Conservation (phyloP, 37 sponge, comb jelly and placozoan species). For the Diacarnus erythraeanus region DNA sequence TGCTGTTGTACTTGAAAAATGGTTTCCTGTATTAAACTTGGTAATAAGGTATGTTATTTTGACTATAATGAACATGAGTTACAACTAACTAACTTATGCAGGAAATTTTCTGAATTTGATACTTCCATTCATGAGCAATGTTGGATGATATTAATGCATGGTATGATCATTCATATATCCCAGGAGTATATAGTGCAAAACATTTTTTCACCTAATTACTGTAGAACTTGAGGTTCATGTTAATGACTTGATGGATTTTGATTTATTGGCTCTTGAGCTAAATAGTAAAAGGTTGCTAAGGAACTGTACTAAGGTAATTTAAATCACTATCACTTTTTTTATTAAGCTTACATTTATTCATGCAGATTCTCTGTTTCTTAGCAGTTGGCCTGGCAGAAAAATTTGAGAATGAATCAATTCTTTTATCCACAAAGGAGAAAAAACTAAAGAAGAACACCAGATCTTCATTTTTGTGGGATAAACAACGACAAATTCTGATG, state of each 20-base stretch:
- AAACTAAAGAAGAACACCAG: not conserved
- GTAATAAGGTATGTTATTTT: not conserved
- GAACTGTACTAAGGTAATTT: constrained; percentile 8
- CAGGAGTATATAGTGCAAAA: no score
- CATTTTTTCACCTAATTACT: not conserved
- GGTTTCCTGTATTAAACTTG: not conserved
- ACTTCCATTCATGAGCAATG: not conserved
- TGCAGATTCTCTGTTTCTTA: constrained; percentile 76
- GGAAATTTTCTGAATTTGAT: not conserved
- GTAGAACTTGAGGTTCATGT: constrained; percentile 5
- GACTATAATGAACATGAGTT: no score
- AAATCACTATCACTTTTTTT: not conserved
- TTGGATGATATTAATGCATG: not conserved
- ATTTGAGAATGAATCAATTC: constrained; percentile 49
- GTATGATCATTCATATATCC: no score
- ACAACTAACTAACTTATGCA: not conserved
- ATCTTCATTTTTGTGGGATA: not conserved
- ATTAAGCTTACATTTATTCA: not conserved
- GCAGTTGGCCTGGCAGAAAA: constrained; percentile 60
- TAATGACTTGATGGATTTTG: not conserved
- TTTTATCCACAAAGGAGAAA: not conserved
- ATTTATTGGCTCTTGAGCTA: not conserved
- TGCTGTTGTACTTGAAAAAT: not conserved
- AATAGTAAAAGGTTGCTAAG: not conserved
- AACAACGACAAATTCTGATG: constrained; percentile 11